phyloP scores from a whole-genome alignment of 2,888 invertebrate species.

The Aquatica leii region DNA sequence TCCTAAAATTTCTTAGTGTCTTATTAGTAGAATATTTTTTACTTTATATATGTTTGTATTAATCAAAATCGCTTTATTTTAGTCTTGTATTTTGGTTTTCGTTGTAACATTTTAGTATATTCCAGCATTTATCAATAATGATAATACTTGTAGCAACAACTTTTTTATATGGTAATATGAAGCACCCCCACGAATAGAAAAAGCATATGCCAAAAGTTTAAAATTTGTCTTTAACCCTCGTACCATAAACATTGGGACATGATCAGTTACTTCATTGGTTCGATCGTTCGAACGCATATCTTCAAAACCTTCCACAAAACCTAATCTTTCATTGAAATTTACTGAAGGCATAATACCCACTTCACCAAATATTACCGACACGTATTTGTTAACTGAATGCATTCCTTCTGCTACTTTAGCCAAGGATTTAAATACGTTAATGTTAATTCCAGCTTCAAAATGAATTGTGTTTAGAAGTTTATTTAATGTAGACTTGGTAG shows the following conservation, averaged over 20 bases:
- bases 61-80: too few species aligned
- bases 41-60: too few species aligned
- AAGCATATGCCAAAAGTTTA: background rate
- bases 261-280: background rate
- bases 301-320: background rate
- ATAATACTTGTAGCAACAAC: background rate
- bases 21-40: too few species aligned
- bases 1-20: too few species aligned
- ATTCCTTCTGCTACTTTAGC: background rate
- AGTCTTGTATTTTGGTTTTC: too few species aligned
- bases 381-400: background rate
- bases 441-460: background rate
- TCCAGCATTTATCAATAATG: background rate
- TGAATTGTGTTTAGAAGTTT: background rate
- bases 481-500: background rate
- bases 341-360: background rate
- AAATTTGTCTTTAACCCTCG: too few species aligned
- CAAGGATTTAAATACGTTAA: background rate
- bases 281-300: background rate
- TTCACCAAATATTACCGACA: background rate
- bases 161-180: background rate
- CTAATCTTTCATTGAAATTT: too few species aligned
- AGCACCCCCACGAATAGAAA: background rate
- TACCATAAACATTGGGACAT: background rate
- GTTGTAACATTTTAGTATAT: too few species aligned